These are phyloP conservation scores for Iselma pallidipennis DNA, from an alignment of 2,888 invertebrate species.

Conservation along the genomic window DNA sequence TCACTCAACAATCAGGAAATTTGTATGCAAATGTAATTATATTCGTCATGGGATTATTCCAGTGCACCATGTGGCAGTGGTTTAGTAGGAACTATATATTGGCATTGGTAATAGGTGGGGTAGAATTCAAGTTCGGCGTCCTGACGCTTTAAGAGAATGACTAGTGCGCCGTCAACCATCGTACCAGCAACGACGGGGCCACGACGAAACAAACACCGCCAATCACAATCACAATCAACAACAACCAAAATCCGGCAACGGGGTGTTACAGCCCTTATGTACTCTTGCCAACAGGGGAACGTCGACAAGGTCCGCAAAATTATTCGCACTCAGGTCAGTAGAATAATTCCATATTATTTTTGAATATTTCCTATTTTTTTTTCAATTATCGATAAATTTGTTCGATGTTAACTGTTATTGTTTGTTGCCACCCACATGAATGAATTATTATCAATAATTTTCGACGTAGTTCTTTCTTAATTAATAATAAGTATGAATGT, in stretches of 20 bases:
- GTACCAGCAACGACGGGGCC: slow-evolving; percentile 21
- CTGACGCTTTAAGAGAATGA: slow-evolving; percentile 34
- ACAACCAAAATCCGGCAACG: slow-evolving; percentile 19
- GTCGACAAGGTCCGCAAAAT: slow-evolving; percentile 75
- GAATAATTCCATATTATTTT: neutral
- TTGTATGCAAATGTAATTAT: neutral
- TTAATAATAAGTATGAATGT: too few species aligned
- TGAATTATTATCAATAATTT: too few species aligned
- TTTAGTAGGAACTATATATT: slow-evolving; percentile 16
- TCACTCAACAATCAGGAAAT: too few species aligned
- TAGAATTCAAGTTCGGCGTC: slow-evolving; percentile 23
- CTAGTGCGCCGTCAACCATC: slow-evolving; percentile 30
- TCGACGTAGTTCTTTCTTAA: too few species aligned
- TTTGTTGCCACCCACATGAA: too few species aligned
- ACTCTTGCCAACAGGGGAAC: slow-evolving; percentile 88
- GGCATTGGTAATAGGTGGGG: slow-evolving; percentile 23
- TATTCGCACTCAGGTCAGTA: slow-evolving; percentile 75
- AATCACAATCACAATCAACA: neutral
- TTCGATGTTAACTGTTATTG: too few species aligned
- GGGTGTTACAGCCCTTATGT: slow-evolving; percentile 84
- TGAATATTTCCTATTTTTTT: too few species aligned
- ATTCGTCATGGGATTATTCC: slow-evolving; percentile 13
- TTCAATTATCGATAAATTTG: too few species aligned
- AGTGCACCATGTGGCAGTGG: slow-evolving; percentile 18
- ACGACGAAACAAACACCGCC: slow-evolving; percentile 16